phyloP scores from a whole-genome alignment of 1,140 invertebrate genomes.

The Procambarus virginalis region DNA sequence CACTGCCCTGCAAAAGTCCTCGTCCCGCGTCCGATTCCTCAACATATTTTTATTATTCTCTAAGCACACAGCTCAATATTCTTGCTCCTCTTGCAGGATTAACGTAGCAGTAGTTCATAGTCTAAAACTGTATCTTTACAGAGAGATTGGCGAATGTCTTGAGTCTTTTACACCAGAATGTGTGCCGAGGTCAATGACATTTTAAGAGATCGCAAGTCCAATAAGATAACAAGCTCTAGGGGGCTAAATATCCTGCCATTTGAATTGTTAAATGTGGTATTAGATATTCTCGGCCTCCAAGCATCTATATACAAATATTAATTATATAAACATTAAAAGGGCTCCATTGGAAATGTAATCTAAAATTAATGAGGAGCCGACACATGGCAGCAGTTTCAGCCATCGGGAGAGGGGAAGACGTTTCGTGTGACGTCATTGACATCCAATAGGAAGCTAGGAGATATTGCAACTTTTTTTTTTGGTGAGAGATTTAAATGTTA shows the following conservation, averaged over 20 bases:
- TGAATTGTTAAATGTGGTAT: background rate
- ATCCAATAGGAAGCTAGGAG: background rate
- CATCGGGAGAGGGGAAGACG: background rate
- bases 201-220: background rate
- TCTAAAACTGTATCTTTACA: background rate
- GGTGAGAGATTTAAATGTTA: too few relatives aligned
- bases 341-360: background rate
- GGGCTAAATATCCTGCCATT: background rate
- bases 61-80: too few relatives aligned
- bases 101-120: too few relatives aligned
- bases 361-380: background rate
- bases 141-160: background rate
- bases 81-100: too few relatives aligned
- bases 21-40: background rate
- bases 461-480: background rate
- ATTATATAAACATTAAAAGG: background rate
- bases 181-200: background rate
- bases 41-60: too few relatives aligned
- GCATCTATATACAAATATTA: background rate
- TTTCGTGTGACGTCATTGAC: background rate
- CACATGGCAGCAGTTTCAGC: background rate
- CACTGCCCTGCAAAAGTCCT: background rate
- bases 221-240: background rate
- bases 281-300: background rate
- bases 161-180: background rate